phyloP scores from a whole-genome alignment of 2,113 vertebrate genomes.

The Coptodon bakossiorum region DNA sequence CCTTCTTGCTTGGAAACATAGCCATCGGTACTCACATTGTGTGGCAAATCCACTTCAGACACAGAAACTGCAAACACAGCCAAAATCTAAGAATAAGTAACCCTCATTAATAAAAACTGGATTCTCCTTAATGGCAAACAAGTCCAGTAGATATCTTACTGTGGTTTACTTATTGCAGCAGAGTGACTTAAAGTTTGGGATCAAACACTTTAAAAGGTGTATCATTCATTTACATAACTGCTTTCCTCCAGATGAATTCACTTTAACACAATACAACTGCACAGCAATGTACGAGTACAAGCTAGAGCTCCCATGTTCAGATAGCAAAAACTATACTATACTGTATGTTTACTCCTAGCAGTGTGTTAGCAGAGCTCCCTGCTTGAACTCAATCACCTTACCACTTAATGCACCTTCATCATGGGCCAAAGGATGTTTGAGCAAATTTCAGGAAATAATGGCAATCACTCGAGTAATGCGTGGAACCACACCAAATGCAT shows the following conservation, averaged over 20 bases:
- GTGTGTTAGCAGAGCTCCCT: background rate
- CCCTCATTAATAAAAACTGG: background rate
- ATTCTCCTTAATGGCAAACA: slow-evolving; percentile 26
- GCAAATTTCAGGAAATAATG: slow-evolving; percentile 38
- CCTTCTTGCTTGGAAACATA: background rate
- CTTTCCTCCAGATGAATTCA: background rate
- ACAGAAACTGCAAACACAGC: slow-evolving; percentile 4
- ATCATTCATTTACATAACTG: background rate
- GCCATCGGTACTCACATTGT: background rate
- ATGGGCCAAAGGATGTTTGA: slow-evolving; percentile 19
- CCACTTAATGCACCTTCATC: background rate
- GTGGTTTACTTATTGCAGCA: background rate
- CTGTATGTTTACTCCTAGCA: background rate
- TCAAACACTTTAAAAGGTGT: background rate
- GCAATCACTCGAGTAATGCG: slow-evolving; percentile 5
- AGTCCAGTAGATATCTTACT: background rate
- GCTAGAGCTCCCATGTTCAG: background rate
- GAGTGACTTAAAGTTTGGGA: slow-evolving; percentile 2
- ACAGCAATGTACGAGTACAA: background rate
- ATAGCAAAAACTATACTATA: background rate
- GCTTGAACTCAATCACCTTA: background rate
- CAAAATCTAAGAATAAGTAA: slow-evolving; percentile 16
- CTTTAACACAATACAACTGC: background rate
- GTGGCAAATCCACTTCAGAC: slow-evolving; percentile 7
- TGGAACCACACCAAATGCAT: slow-evolving; percentile 30